Evolutionary conservation across 2,113 vertebrate species (phyloP).

Genomic region (Polyodon spathula): DNA sequence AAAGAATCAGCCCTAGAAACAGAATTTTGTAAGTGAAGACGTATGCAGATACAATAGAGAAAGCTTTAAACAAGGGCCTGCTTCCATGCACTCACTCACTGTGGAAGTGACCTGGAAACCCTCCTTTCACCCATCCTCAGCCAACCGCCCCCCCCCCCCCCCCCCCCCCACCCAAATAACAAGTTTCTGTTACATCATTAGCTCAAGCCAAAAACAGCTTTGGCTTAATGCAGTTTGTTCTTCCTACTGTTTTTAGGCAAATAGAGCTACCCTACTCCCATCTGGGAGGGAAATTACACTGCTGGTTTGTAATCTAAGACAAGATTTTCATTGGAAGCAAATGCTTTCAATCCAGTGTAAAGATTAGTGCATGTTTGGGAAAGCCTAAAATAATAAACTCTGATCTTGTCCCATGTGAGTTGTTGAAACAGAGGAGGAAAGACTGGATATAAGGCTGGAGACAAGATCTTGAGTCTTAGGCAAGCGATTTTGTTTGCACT

Average conservation of each 20-base stretch:
- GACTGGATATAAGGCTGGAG: conserved; percentile 46
- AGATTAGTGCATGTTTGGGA: conserved; percentile 94
- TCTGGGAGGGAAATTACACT: conserved; percentile 79
- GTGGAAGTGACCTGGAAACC: conserved; percentile 57
- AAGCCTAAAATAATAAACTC: conserved; percentile 98
- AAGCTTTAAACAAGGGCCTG: conserved; percentile 68
- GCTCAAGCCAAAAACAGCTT: conserved; percentile 78
- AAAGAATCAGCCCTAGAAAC: conserved; percentile 72
- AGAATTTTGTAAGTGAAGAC: conserved; percentile 80
- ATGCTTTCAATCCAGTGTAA: conserved; percentile 98
- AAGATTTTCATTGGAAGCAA: conserved; percentile 99
- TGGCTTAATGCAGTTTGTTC: conserved; percentile 85
- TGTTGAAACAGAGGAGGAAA: conserved; percentile 64
- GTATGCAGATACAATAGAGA: conserved; percentile 78
- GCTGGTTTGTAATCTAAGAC: conserved; percentile 96
- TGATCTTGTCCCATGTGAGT: conserved; percentile 72
- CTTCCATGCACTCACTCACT: conserved; percentile 60
- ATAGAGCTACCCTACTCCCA: conserved; percentile 76
- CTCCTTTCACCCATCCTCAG: conserved; percentile 33
- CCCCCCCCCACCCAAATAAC: conserved; percentile 51
- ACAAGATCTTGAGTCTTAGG: conserved; percentile 37
- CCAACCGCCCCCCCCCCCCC: conserved; percentile 13
- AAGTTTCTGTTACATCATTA: conserved; percentile 93
- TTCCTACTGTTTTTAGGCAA: conserved; percentile 94
- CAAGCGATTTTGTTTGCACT: conserved; percentile 37